Conservation (phyloP, 2,797 vertebrate species). For the Acanthopagrus latus region DNA sequence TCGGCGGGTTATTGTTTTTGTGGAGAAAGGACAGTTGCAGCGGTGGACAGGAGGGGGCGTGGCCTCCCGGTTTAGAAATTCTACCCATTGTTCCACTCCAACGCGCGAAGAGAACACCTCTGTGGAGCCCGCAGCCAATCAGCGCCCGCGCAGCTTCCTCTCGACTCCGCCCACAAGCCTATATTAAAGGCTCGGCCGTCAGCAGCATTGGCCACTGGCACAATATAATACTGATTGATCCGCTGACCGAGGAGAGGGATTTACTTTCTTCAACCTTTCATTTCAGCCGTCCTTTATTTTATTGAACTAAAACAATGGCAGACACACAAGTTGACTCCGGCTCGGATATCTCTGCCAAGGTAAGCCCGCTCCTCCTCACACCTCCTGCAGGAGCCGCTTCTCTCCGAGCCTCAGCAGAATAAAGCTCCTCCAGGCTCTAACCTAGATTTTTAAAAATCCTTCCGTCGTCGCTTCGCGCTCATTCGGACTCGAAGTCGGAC, state of each 20-base stretch:
- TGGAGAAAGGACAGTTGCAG: conserved; percentile 40
- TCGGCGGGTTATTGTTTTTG: conserved; percentile 37
- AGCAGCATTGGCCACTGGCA: conserved; percentile 83
- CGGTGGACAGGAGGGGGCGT: conserved; percentile 74
- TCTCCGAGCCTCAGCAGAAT: neutral
- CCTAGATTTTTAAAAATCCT: conserved; percentile 42
- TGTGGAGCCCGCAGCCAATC: conserved; percentile 71
- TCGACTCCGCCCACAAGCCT: conserved; percentile 79
- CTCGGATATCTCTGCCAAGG: conserved; percentile 86
- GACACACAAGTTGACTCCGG: conserved; percentile 85
- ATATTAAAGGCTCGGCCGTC: conserved; percentile 81
- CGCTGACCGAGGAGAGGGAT: conserved; percentile 56
- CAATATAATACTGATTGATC: conserved; percentile 68
- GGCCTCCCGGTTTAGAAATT: conserved; percentile 76
- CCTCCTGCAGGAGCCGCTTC: neutral
- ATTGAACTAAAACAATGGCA: conserved; percentile 82
- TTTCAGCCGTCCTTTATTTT: conserved; percentile 80
- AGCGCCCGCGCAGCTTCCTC: conserved; percentile 27
- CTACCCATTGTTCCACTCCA: conserved; percentile 85
- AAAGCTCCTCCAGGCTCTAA: conserved; percentile 36
- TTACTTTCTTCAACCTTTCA: conserved; percentile 75
- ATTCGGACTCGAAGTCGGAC: conserved; percentile 16
- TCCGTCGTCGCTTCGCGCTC: conserved; percentile 55
- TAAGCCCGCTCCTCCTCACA: conserved; percentile 67
- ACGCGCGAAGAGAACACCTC: conserved; percentile 72